Conservation (phyloP, 2,113 vertebrate genomes). For the Cebidichthys violaceus region DNA sequence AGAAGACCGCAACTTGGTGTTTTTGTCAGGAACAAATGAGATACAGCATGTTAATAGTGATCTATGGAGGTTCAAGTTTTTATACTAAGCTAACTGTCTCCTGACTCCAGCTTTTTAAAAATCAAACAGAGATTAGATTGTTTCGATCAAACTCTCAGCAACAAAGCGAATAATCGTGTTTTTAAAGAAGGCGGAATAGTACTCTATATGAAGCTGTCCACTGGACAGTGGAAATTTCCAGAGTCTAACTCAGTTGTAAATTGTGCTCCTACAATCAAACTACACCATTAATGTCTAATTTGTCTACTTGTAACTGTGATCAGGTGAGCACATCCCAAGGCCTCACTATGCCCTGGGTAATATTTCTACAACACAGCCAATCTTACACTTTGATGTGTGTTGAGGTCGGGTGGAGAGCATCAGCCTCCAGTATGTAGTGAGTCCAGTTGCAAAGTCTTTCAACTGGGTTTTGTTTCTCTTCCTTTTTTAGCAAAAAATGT, state of each 20-base stretch:
- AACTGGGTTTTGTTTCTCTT: background rate
- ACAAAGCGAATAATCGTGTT: background rate
- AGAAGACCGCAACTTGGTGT: background rate
- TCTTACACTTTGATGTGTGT: slow-evolving; percentile 72
- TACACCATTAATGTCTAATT: background rate
- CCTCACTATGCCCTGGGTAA: background rate
- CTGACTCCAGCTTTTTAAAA: background rate
- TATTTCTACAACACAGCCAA: slow-evolving; percentile 37
- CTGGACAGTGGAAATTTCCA: no score
- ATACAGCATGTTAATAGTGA: background rate
- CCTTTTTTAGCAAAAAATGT: background rate
- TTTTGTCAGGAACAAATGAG: background rate
- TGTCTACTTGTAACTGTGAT: slow-evolving; percentile 24
- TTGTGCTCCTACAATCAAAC: background rate
- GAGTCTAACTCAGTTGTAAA: background rate
- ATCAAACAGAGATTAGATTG: background rate
- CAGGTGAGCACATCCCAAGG: slow-evolving; percentile 56
- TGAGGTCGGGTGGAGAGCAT: slow-evolving; percentile 70
- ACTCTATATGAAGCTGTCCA: background rate
- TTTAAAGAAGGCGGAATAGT: background rate
- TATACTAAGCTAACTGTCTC: background rate
- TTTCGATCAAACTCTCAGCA: background rate
- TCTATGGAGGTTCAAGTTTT: background rate
- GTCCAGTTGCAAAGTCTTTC: slow-evolving; percentile 21
- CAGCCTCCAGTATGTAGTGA: slow-evolving; percentile 63